phyloP scores from a whole-genome alignment of 2,888 invertebrate species.

The Hyposoter didymator region DNA sequence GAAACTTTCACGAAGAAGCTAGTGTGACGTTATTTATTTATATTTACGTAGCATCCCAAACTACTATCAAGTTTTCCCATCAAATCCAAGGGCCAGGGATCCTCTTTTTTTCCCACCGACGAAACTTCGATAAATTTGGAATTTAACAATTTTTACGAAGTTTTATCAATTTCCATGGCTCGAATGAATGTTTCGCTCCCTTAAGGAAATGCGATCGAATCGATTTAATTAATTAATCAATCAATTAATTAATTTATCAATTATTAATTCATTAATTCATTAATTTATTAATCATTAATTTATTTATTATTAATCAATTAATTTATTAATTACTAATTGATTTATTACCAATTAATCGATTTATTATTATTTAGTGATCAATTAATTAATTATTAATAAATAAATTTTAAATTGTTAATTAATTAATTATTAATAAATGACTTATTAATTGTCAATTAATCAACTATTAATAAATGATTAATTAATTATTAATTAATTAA shows the following conservation, averaged over 20 bases:
- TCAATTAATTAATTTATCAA: too few species aligned
- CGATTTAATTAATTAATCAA: too few species aligned
- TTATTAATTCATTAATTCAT: too few species aligned
- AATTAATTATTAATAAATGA: neutral
- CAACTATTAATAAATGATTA: too few species aligned
- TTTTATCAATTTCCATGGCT: neutral
- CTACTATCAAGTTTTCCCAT: neutral
- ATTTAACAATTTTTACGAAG: neutral
- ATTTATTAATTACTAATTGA: too few species aligned
- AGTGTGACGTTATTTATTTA: neutral
- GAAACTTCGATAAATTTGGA: neutral
- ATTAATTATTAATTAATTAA: too few species aligned
- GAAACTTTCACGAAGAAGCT: neutral
- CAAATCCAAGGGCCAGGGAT: neutral
- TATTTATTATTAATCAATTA: too few species aligned
- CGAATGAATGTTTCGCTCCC: neutral
- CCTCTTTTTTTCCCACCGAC: neutral
- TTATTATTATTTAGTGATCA: too few species aligned
- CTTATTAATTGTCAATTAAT: too few species aligned
- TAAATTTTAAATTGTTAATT: too few species aligned
- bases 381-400: too few species aligned
- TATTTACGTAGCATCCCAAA: neutral
- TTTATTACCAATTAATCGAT: neutral
- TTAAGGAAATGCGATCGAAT: neutral
- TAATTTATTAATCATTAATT: too few species aligned